Conservation (phyloP, 2,888 invertebrate genomes). For the Cerceris ruficornis region DNA sequence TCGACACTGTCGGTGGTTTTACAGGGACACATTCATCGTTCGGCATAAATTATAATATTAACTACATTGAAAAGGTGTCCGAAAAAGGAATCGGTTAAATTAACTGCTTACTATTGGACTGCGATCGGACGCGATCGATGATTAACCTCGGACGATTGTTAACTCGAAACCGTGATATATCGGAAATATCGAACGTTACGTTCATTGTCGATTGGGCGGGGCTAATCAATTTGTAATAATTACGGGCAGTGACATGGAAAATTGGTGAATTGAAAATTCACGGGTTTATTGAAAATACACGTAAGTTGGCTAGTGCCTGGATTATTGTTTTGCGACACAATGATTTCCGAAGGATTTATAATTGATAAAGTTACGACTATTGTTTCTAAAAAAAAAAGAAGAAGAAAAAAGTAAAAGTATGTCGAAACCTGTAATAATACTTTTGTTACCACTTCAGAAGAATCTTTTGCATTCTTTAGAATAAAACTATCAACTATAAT, state of each 20-base stretch:
- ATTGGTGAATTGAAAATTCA: no score
- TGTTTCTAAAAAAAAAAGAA: constrained; percentile 6
- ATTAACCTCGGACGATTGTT: no score
- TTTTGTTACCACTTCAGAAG: no score
- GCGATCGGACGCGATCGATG: neutral
- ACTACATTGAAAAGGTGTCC: constrained; percentile 36
- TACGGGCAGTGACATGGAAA: no score
- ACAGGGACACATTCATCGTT: constrained; percentile 33
- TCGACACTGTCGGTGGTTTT: constrained; percentile 34
- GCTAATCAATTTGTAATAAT: no score
- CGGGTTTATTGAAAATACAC: no score
- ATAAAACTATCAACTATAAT: neutral
- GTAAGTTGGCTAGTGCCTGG: neutral
- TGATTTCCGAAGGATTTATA: neutral
- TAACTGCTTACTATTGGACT: neutral
- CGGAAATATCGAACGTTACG: no score
- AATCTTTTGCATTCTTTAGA: no score
- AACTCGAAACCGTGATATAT: no score
- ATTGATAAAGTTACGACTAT: constrained; percentile 3
- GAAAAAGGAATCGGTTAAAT: constrained; percentile 29
- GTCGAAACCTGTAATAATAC: neutral
- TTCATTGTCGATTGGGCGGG: no score
- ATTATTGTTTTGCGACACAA: constrained; percentile 20
- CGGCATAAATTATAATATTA: constrained; percentile 50
- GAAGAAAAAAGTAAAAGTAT: neutral